Evolutionary conservation across 2,797 vertebrate species (phyloP), one percentile per base, ranked within the genome.

Genomic region (Schizopygopsis malacanthus): DNA sequence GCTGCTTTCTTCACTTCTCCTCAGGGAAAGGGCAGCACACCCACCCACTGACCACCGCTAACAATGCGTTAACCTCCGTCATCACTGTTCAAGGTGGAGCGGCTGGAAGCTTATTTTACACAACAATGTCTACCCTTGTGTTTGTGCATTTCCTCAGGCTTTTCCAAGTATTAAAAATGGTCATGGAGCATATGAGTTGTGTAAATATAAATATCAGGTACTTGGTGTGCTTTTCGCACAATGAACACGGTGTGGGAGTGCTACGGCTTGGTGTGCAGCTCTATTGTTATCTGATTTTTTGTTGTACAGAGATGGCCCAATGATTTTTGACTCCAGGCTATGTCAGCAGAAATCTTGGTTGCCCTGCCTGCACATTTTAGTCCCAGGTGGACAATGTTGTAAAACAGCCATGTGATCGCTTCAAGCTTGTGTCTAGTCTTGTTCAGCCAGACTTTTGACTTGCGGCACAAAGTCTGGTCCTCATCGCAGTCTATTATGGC

Each of bases 1-100:
- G 22, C 73, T 70, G 63, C 65, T 71, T 85, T 85, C 61, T 85
- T 79, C 63, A 5, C 52, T 54, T 85, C 67, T 71, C 52, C 39
- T 92, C 93, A 93, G 92, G 92, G 91, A 91, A 86, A 79, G 87
- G 86, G 90, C 88, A 87, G 90, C 89, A 56, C 81, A 85, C 81
- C 81, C 81, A 83, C 43, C 1, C 28, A 67, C 59, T 22, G 73
- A 65, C 75, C 69, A 70, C 33, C 13, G 0, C 52, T 85, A 85
- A 80, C 77, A 80, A 79, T 85, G 69, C 41, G 37, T 72, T 70
- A 47, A 80, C 50, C 77, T 79, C 83, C 76, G 13, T 80, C 77
- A 80, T 43, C 39, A 13, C 43, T 63, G 12, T 72, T 80, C 37
- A 84, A 84, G 73, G 82, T 43, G 52, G 77, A 63, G 65, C 10